Evolutionary conservation across 2,888 invertebrate species (phyloP), one percentile per base, ranked within the genome.

Genomic region (Protodeltote pygarga): DNA sequence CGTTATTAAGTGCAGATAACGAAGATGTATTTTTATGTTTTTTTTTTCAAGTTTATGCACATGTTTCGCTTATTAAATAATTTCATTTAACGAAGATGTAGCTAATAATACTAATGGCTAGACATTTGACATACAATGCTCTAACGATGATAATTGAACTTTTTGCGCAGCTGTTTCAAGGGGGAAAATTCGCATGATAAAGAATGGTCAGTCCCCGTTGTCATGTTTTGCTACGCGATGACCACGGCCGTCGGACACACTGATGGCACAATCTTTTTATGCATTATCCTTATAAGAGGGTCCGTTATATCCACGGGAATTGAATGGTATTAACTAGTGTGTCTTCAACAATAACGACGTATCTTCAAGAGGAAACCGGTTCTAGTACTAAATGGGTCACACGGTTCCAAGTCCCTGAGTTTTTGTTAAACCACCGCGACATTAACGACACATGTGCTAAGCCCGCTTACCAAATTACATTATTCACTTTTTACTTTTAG

Each of bases 301-400:
- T 85, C 76, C 84, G 79, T 71, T 84, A 79, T 85, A 81, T 85
- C 79, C 79, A 85, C 80, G 85, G 83, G 85, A 84, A 83, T 81
- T 87, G 79, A 87, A 89, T 87, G 81, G 87, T 77, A 87, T 89
- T 87, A 87, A 87, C 87, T 89, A 84, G 86, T 87, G 79, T 85
- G 77, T 79, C 73, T 83, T 77, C 81, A 86, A 92, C 90, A 90
- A 92, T 87, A 76, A 79, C 81, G 79, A 77, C 75, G 80, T 78
- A 83, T 87, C 89, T 87, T 87, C 81, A 86, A 86, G 89, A 87
- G 81, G 79, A 88, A 91, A 92, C 92, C 92, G 92, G 92, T 92
- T 90, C 80, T 79, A 81, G 79, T 75, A 70, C 83, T 89, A 90
- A 91, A 92, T 91, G 91, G 92, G 91, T 92, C 91, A 90, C 92